phyloP scores from a whole-genome alignment of 2,797 vertebrate genomes.

The Macrochelys suwanniensis region DNA sequence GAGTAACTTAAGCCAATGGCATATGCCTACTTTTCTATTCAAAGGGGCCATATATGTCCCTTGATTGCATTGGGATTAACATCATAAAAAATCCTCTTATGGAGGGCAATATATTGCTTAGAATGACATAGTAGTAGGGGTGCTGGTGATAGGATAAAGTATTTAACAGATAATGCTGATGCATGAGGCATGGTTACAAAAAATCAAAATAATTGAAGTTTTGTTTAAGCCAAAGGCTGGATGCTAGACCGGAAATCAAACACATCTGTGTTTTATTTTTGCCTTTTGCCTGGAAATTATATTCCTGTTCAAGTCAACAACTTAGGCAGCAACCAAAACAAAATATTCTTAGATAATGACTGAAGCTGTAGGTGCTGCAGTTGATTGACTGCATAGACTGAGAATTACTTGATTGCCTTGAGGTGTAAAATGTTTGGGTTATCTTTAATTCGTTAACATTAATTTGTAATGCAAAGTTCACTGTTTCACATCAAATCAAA shows the following conservation, averaged over 20 bases:
- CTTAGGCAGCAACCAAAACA: slow-evolving; percentile 19
- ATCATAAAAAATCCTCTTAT: slow-evolving; percentile 62
- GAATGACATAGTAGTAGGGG: slow-evolving; percentile 25
- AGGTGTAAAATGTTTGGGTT: background rate
- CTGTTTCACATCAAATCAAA: background rate
- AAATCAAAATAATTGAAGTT: slow-evolving; percentile 21
- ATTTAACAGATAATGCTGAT: slow-evolving; percentile 54
- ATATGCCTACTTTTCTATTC: slow-evolving; percentile 16
- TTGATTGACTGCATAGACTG: accelerated
- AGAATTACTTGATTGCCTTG: background rate
- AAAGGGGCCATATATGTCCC: background rate
- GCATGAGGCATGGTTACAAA: background rate
- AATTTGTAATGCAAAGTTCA: background rate
- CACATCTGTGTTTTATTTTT: slow-evolving; percentile 10
- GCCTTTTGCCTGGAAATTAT: slow-evolving; percentile 36
- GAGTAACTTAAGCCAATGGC: background rate
- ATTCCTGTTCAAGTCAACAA: slow-evolving; percentile 4
- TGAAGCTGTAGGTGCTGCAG: background rate
- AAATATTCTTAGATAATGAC: background rate
- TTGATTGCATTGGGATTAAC: slow-evolving; percentile 64
- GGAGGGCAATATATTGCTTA: slow-evolving; percentile 48
- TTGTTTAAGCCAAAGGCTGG: slow-evolving; percentile 13
- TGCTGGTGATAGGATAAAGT: slow-evolving; percentile 66
- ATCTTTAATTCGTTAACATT: background rate
- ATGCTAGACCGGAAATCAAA: slow-evolving; percentile 26